Evolutionary conservation across 2,113 vertebrate species (phyloP).

Genomic region (Rhineura floridana): DNA sequence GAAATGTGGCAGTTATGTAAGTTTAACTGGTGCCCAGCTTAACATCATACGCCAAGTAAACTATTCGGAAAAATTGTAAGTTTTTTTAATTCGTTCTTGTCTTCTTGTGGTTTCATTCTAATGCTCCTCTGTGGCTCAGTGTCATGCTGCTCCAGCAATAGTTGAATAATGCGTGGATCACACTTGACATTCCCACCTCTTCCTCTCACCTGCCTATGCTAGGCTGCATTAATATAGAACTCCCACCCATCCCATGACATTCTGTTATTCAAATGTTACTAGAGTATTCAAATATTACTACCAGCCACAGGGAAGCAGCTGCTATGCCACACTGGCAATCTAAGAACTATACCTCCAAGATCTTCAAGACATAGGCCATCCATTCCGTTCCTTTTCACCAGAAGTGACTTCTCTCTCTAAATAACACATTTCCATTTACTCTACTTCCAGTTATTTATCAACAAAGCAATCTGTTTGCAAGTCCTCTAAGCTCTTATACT

Average conservation of each 20-base stretch:
- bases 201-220: not conserved
- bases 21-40: not conserved
- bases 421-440: not conserved
- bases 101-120: not conserved
- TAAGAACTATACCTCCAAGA: not conserved
- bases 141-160: not conserved
- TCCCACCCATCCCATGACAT: not conserved
- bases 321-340: not conserved
- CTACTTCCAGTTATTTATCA: not conserved
- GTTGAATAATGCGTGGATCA: not conserved
- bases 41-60: not conserved
- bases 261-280: not conserved
- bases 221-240: not conserved
- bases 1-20: not conserved
- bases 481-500: slow-evolving; percentile 30
- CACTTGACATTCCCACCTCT: not conserved
- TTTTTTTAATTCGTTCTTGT: not conserved
- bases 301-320: not conserved
- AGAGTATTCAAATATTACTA: not conserved
- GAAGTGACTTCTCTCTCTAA: not conserved
- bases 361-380: not conserved
- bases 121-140: not conserved
- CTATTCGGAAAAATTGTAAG: not conserved
- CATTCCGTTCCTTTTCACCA: not conserved
- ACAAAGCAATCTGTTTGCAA: slow-evolving; percentile 18